Evolutionary conservation across 2,888 invertebrate genomes (phyloP), one percentile per base, ranked within the genome.

Genomic region (Drosophila yooni): DNA sequence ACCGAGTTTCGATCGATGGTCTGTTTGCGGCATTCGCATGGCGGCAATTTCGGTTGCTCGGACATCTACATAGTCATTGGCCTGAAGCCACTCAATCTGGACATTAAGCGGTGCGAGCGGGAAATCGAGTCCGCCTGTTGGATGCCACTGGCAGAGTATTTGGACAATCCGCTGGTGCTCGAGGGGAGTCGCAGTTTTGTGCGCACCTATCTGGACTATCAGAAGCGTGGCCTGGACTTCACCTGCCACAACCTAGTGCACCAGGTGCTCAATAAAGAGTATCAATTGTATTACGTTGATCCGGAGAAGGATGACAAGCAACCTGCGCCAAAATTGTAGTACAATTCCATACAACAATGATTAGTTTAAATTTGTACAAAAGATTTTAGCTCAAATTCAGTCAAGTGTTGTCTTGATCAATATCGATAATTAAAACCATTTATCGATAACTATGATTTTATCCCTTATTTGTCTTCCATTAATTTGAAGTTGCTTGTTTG

Each of bases 41-140:
- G 94, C 38, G 95, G 95, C 64, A 95, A 95, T 91, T 98, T 96
- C 92, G 96, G 95, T 0, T 97, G 97, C 92, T 97, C 98, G 0
- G 98, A 98, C 92, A 95, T 98, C 65, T 98, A 98, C 93, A 94
- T 96, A 64, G 95, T 98, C 3, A 95, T 97, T 6, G 94, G 95
- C 73, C 93, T 98, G 62, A 95, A 94, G 84, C 96, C 98, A 1
- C 91, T 94, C 2, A 94, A 95, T 25, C 92, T 93, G 2, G 94
- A 94, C 2, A 96, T 98, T 48, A 94, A 91, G 33, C 96, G 95
- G 90, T 97, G 97, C 82, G 95, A 95, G 10, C 94, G 95, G 68
- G 98, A 98, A 94, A 96, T 98, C 33, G 94, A 94, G 15, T 95
- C 95, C 46, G 96, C 96, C 74, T 93, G 94, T 83, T 98, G 98